Percentiles rank a stretch among this genome's conserved stretches.
These are phyloP conservation scores for Gobio occitaniae DNA, from an alignment of 2,797 vertebrate genomes.

Conservation along the genomic window DNA sequence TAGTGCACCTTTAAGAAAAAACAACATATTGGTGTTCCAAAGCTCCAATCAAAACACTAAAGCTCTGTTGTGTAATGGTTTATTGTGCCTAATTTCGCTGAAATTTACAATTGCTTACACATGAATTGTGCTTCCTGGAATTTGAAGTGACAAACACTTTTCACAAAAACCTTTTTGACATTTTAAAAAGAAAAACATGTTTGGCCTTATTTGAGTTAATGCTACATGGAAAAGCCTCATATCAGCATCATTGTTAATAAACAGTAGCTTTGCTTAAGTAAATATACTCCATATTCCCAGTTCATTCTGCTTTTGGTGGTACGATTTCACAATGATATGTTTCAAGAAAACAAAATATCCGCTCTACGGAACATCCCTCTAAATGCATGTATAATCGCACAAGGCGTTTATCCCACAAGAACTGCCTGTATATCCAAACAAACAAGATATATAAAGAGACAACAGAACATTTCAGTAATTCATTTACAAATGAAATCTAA, in stretches of 20 bases:
- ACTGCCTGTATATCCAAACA: neutral
- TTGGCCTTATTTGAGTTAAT: neutral
- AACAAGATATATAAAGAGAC: neutral
- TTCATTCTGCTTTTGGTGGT: neutral
- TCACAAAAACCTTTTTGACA: slow-evolving; percentile 3
- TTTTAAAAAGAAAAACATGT: neutral
- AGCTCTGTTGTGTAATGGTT: slow-evolving; percentile 9
- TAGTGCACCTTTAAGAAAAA: no score
- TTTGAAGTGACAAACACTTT: neutral
- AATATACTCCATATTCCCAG: neutral
- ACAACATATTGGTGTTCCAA: neutral
- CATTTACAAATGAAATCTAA: neutral
- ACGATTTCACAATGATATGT: neutral
- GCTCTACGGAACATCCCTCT: neutral
- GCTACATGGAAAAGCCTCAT: neutral
- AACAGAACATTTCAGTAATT: neutral
- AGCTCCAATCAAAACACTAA: neutral
- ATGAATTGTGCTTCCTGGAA: slow-evolving; percentile 12
- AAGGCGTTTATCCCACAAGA: neutral
- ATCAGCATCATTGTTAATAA: neutral
- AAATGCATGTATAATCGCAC: neutral
- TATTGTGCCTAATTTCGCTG: slow-evolving; percentile 7
- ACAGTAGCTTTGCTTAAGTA: slow-evolving; percentile 15
- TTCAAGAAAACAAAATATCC: slow-evolving; percentile 1
- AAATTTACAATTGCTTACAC: slow-evolving; percentile 2